Evolutionary conservation across 1,140 invertebrate genomes (phyloP).

Genomic region (Laupala kohalensis): DNA sequence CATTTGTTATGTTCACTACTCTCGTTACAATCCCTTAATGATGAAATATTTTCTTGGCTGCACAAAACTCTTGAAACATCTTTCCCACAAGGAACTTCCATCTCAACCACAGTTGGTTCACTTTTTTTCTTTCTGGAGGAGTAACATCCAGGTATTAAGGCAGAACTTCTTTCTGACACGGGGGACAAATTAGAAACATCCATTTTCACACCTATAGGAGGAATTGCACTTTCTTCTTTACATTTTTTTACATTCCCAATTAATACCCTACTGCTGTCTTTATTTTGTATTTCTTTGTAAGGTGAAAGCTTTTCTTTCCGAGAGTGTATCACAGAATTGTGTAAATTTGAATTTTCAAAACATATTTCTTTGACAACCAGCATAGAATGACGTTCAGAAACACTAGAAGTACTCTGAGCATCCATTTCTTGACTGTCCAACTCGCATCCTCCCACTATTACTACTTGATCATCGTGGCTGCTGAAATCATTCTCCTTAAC

Average conservation of each 20-base stretch:
- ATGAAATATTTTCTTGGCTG: not conserved
- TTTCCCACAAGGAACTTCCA: not conserved
- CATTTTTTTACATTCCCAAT: not conserved
- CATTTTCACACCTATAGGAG: not conserved
- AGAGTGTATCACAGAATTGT: not conserved
- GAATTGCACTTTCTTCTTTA: not conserved
- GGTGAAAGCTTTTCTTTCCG: not conserved
- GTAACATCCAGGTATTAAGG: not conserved
- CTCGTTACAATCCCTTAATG: not conserved
- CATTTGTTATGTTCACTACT: not conserved
- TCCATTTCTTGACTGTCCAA: conserved; percentile 1
- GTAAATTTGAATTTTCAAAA: not conserved
- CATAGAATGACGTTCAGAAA: not conserved
- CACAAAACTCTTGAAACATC: not conserved
- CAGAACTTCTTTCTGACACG: not conserved
- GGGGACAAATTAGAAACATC: not conserved
- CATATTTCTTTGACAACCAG: not conserved
- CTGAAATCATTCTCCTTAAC: not conserved
- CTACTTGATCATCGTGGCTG: not conserved
- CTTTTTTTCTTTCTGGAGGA: not conserved
- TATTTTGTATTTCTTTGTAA: too few species aligned
- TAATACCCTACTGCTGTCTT: not conserved
- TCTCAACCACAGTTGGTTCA: not conserved
- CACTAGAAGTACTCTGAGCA: not conserved
- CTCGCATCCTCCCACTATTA: not conserved